These are phyloP conservation scores for Harpagoxenus sublaevis DNA, from an alignment of 2,888 invertebrate species.

Conservation along the genomic window DNA sequence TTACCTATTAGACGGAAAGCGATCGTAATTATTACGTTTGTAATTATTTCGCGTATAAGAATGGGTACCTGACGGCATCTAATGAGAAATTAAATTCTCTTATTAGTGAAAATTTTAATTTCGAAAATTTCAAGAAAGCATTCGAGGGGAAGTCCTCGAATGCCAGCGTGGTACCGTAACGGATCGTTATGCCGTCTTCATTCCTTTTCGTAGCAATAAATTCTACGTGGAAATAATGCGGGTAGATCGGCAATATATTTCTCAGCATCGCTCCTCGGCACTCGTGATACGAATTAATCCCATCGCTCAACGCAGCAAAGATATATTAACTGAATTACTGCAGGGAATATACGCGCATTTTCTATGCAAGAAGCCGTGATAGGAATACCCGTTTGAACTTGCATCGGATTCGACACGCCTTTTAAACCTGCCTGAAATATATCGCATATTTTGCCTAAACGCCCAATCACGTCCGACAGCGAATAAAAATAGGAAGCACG, in stretches of 20 bases:
- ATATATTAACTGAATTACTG: constrained; percentile 41
- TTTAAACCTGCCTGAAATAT: background rate
- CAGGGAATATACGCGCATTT: background rate
- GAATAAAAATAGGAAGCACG: background rate
- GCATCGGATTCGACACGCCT: background rate
- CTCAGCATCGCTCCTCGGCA: background rate
- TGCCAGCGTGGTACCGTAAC: constrained; percentile 34
- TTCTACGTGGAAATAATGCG: constrained; percentile 70
- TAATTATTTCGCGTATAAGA: background rate
- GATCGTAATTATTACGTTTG: background rate
- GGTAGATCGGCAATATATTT: constrained; percentile 49
- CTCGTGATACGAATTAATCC: constrained; percentile 73
- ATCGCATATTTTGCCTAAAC: background rate
- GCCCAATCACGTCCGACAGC: background rate
- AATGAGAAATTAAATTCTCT: constrained; percentile 13
- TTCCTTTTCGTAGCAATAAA: constrained; percentile 67
- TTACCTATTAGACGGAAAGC: background rate
- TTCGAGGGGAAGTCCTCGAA: constrained; percentile 33
- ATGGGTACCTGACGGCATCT: background rate
- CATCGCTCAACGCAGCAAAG: constrained; percentile 9
- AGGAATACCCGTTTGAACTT: constrained; percentile 10
- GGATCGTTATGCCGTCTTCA: constrained; percentile 42
- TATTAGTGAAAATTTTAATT: constrained; percentile 23
- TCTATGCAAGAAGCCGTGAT: background rate
- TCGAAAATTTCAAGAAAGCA: constrained; percentile 35